A percentile compares a stretch with the other conserved stretches of the same genome.
phyloP scores from a whole-genome alignment of 2,888 invertebrate genomes.

The Heliconius sara region DNA sequence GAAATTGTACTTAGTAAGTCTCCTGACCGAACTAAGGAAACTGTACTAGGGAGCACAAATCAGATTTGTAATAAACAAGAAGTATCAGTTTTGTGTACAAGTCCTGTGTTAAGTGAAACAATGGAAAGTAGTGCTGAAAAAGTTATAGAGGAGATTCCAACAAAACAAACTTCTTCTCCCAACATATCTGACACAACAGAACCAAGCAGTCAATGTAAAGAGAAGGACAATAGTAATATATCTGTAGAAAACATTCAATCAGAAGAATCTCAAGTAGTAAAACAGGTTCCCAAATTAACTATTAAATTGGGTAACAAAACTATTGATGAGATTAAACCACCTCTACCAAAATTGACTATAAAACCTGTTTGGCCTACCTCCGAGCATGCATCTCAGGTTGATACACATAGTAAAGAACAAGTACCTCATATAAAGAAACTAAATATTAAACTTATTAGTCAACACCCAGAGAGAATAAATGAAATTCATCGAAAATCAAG shows the following conservation, averaged over 20 bases:
- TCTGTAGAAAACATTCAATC: slow-evolving; percentile 36
- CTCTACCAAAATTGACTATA: slow-evolving; percentile 75
- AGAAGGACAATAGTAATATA: slow-evolving; percentile 51
- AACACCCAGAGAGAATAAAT: slow-evolving; percentile 76
- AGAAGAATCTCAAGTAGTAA: slow-evolving; percentile 57
- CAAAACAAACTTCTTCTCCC: slow-evolving; percentile 45
- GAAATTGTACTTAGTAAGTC: slow-evolving; percentile 28
- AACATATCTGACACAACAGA: slow-evolving; percentile 50
- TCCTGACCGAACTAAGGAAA: slow-evolving; percentile 12
- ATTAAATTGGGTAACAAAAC: slow-evolving; percentile 75
- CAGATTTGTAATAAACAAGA: slow-evolving; percentile 28
- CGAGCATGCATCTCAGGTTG: slow-evolving; percentile 53
- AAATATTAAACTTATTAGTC: slow-evolving; percentile 80
- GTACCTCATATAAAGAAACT: slow-evolving; percentile 74
- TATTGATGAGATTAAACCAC: slow-evolving; percentile 69
- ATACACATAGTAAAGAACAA: slow-evolving; percentile 60
- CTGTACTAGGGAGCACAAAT: slow-evolving; percentile 32
- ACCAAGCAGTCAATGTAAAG: slow-evolving; percentile 44
- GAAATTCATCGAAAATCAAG: slow-evolving; percentile 78
- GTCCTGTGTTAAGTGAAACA: slow-evolving; percentile 5
- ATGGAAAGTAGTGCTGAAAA: slow-evolving; percentile 23
- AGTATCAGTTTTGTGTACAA: slow-evolving; percentile 15
- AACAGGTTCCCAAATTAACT: slow-evolving; percentile 80
- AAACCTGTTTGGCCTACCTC: slow-evolving; percentile 65
- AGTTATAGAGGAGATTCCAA: background rate